Conservation (phyloP, 2,888 invertebrate genomes). For the Nyleta sp. region DNA sequence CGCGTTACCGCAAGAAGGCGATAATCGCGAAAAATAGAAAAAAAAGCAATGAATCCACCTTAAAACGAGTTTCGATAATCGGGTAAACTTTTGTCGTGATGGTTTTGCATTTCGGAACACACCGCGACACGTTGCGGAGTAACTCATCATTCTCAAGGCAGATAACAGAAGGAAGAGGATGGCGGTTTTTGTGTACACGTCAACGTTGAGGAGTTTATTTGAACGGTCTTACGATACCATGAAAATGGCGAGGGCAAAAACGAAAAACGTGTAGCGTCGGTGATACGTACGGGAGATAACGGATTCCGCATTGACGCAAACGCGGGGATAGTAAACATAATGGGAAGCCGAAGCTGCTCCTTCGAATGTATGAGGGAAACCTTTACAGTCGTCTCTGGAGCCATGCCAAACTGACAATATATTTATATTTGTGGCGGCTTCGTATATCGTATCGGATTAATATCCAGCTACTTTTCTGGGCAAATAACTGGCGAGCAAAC, state of each 20-base stretch:
- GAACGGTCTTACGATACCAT: conserved; percentile 11
- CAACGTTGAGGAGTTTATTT: conserved; percentile 20
- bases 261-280: conserved; percentile 23
- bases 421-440: conserved; percentile 30
- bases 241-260: conserved; percentile 17
- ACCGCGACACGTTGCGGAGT: not conserved
- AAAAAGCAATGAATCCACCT: too few relatives aligned
- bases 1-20: too few relatives aligned
- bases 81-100: too few relatives aligned
- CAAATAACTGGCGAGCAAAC: conserved; percentile 18
- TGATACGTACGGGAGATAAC: conserved; percentile 18
- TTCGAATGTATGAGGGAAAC: conserved; percentile 47
- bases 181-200: not conserved
- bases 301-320: conserved; percentile 60
- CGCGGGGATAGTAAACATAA: conserved; percentile 34
- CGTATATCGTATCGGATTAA: conserved; percentile 42
- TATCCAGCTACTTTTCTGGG: conserved; percentile 25
- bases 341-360: conserved; percentile 27
- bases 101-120: too few relatives aligned
- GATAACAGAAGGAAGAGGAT: not conserved
- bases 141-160: not conserved
- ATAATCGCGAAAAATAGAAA: too few relatives aligned
- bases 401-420: conserved; percentile 38
- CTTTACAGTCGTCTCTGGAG: conserved; percentile 55
- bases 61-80: too few relatives aligned